Evolutionary conservation across 1,140 invertebrate genomes (phyloP), one percentile per base, ranked within the genome.

Genomic region (Eumaeus atala): DNA sequence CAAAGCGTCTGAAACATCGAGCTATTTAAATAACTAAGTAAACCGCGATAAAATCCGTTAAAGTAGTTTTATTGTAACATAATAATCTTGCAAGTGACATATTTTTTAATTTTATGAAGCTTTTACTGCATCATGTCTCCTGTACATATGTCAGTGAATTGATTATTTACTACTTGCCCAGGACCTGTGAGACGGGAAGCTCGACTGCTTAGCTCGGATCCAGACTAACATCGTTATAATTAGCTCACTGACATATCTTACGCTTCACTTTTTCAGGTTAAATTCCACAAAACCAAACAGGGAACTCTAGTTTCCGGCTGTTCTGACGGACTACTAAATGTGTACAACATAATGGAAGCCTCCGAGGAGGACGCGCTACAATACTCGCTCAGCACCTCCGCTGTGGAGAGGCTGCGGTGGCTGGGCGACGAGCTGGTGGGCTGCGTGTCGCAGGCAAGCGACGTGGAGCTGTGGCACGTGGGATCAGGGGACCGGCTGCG

Each of bases 301-400:
- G 91, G 95, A 76, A 81, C 89, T 14, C 71, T 98, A 44, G 90
- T 92, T 42, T 92, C 93, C 0, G 94, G 94, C 0, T 93, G 94
- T 16, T 91, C 92, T 0, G 96, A 98, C 87, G 95, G 96, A 0
- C 86, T 97, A 1, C 91, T 97, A 0, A 97, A 97, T 86, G 72
- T 96, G 14, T 98, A 93, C 79, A 93, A 97, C 76, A 87, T 97
- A 1, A 90, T 88, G 47, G 87, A 96, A 77, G 64, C 87, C 0
- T 88, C 79, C 1, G 96, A 98, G 87, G 95, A 96, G 58, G 93
- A 95, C 74, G 96, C 96, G 0, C 83, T 98, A 1, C 78, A 85
- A 14, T 92, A 92, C 69, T 93, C 93, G 1, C 88, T 96, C n/a
- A 97, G 97, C 75, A 92, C 94, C 9, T 93, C 95, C 54, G 93